These are phyloP conservation scores for Pimephales promelas DNA, from an alignment of 2,113 vertebrate genomes.

Conservation along the genomic window DNA sequence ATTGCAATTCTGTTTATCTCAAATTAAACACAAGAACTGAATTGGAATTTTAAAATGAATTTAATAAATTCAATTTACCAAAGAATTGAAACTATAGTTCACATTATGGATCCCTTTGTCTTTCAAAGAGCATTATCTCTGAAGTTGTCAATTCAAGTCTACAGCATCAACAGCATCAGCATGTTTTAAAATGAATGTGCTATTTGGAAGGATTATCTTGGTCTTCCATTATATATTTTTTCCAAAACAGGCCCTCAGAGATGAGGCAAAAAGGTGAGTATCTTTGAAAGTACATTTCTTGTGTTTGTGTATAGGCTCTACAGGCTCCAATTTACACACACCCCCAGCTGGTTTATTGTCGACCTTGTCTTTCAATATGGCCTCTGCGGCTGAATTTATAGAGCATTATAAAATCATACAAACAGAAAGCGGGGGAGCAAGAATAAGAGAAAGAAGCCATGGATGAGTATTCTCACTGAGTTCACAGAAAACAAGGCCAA, in stretches of 20 bases:
- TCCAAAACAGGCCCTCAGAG: not conserved
- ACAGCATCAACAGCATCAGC: not conserved
- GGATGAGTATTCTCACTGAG: conserved; percentile 24
- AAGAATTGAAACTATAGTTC: not conserved
- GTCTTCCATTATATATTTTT: not conserved
- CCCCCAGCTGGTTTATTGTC: conserved; percentile 41
- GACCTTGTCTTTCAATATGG: conserved; percentile 49
- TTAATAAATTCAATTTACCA: not conserved
- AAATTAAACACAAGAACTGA: not conserved
- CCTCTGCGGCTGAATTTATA: conserved; percentile 49
- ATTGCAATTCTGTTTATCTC: not conserved
- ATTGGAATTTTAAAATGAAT: not conserved
- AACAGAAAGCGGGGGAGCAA: conserved; percentile 8
- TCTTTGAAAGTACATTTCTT: not conserved
- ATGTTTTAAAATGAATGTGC: not conserved
- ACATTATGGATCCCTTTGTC: not conserved
- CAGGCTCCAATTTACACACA: conserved; percentile 45
- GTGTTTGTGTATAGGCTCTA: conserved; percentile 17
- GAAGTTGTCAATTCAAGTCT: not conserved
- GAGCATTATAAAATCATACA: conserved; percentile 47
- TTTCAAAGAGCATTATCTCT: conserved; percentile 15
- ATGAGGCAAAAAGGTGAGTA: conserved; percentile 5
- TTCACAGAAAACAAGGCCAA: conserved; percentile 28
- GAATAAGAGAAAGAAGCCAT: not conserved
- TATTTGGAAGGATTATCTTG: not conserved